These are phyloP conservation scores for Tenthredo mesomela DNA, from an alignment of 2,888 invertebrate genomes.

Conservation along the genomic window DNA sequence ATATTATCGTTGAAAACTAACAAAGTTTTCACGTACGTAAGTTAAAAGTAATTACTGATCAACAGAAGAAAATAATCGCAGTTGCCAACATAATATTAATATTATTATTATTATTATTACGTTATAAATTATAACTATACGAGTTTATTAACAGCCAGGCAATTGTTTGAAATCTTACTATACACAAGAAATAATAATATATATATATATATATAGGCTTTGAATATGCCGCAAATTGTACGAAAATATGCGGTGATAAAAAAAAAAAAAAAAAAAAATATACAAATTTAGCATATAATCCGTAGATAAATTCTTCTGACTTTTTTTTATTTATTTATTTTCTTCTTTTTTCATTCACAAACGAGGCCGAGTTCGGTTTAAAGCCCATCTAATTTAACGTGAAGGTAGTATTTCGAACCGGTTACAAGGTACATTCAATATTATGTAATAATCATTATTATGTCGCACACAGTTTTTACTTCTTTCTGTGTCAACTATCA, in stretches of 20 bases:
- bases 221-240: constrained; percentile 1
- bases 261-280: constrained; percentile 19
- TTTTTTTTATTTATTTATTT: background rate
- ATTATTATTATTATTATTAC: background rate
- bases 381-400: constrained; percentile 38
- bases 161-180: background rate
- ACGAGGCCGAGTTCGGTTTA: background rate
- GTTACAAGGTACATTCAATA: constrained; percentile 52
- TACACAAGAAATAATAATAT: constrained; percentile 7
- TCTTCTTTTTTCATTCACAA: background rate
- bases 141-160: constrained; percentile 27
- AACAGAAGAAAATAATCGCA: constrained; percentile 34
- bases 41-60: constrained; percentile 12
- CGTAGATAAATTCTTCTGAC: background rate
- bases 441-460: constrained; percentile 54
- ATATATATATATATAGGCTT: constrained; percentile 10
- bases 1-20: background rate
- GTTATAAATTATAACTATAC: constrained; percentile 27
- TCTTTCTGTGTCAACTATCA: constrained; percentile 58
- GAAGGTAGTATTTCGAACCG: constrained; percentile 42
- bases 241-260: constrained; percentile 23
- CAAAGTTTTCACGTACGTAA: constrained; percentile 15
- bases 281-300: constrained; percentile 25
- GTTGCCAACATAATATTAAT: background rate
- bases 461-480: constrained; percentile 51